Percentiles rank a stretch among this genome's conserved stretches.
phyloP scores from a whole-genome alignment of 2,113 vertebrate genomes.

The Sardina pilchardus region DNA sequence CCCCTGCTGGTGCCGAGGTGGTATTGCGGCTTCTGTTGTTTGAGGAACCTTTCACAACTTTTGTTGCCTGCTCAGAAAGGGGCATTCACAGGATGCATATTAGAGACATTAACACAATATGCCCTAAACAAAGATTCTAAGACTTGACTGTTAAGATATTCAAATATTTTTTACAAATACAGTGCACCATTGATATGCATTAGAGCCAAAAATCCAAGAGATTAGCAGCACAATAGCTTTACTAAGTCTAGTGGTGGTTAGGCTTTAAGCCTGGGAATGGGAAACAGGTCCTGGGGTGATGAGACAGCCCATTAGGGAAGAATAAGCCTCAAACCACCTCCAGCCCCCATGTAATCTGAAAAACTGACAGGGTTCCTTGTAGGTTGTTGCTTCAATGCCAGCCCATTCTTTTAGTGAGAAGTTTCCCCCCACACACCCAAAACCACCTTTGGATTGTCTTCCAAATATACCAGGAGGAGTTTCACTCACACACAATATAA shows the following conservation, averaged over 20 bases:
- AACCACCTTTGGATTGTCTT: neutral
- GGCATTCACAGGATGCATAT: neutral
- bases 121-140: neutral
- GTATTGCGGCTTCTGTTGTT: neutral
- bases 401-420: neutral
- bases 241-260: neutral
- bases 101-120: neutral
- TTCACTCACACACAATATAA: constrained; percentile 9
- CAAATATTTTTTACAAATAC: neutral
- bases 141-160: neutral
- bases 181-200: neutral
- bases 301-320: neutral
- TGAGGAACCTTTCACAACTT: neutral
- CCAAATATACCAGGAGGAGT: neutral
- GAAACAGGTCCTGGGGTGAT: neutral
- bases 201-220: neutral
- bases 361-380: neutral
- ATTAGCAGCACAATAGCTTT: neutral
- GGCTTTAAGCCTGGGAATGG: neutral
- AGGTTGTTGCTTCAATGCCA: neutral
- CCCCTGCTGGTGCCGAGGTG: neutral
- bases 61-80: neutral
- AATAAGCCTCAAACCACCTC: neutral
- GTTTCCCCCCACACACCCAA: neutral
- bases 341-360: neutral